A percentile compares a stretch with the other conserved stretches of the same genome.
Conservation (phyloP, 2,113 vertebrate species). For the Saccopteryx bilineata region DNA sequence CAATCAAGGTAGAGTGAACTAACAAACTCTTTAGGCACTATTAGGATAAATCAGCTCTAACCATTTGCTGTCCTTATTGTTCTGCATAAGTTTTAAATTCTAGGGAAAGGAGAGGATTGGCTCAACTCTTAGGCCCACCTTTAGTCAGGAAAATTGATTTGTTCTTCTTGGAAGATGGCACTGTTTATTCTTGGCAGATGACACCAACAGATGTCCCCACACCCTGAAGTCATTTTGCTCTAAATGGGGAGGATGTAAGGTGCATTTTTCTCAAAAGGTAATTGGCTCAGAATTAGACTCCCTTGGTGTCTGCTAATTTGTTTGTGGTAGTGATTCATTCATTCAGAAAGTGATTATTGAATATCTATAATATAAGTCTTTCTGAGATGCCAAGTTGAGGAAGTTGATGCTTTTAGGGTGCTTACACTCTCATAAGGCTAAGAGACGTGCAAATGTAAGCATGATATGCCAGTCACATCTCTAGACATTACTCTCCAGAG, state of each 20-base stretch:
- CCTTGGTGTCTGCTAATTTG: slow-evolving; percentile 68
- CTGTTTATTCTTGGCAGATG: slow-evolving; percentile 75
- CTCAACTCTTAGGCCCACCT: neutral
- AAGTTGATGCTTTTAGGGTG: slow-evolving; percentile 48
- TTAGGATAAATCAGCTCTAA: neutral
- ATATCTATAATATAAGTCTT: slow-evolving; percentile 48
- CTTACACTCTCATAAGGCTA: neutral
- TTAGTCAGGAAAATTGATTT: slow-evolving; percentile 58
- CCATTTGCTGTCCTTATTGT: slow-evolving; percentile 19
- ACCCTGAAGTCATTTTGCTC: slow-evolving; percentile 77
- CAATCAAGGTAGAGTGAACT: neutral
- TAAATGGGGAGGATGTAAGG: slow-evolving; percentile 60
- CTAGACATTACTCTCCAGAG: neutral
- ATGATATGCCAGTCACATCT: neutral
- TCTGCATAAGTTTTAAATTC: slow-evolving; percentile 40
- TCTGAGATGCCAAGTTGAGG: slow-evolving; percentile 45
- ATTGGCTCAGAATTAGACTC: slow-evolving; percentile 73
- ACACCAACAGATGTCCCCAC: slow-evolving; percentile 73
- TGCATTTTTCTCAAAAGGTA: slow-evolving; percentile 69
- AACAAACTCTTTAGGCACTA: neutral
- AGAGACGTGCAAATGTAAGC: neutral
- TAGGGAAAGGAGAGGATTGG: neutral
- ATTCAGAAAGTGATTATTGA: slow-evolving; percentile 74
- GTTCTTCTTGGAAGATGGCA: slow-evolving; percentile 62
- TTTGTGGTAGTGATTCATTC: slow-evolving; percentile 71